Percentiles rank a stretch among this genome's conserved stretches.
Conservation (phyloP, 2,888 invertebrate genomes). For the Stramonita haemastoma region DNA sequence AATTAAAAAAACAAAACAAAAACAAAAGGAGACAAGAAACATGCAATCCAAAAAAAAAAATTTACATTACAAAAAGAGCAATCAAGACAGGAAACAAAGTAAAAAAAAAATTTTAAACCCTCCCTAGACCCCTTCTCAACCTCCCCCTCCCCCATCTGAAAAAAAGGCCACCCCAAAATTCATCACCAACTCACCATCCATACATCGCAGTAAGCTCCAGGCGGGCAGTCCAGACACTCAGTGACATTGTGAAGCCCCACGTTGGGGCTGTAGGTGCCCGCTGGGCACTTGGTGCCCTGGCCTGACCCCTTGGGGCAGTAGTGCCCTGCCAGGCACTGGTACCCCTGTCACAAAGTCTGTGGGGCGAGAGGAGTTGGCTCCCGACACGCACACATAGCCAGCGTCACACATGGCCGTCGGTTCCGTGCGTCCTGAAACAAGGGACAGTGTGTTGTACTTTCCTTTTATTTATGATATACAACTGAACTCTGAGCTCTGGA, state of each 20-base stretch:
- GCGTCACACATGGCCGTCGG: constrained; percentile 69
- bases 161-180: not conserved
- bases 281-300: constrained; percentile 70
- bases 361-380: constrained; percentile 66
- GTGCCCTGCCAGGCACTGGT: constrained; percentile 69
- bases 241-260: constrained; percentile 68
- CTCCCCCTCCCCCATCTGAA: not conserved
- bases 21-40: not conserved
- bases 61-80: too few species aligned
- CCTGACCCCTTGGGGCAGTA: constrained; percentile 72
- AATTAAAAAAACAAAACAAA: too few species aligned
- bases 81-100: too few species aligned
- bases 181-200: constrained; percentile 61
- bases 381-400: constrained; percentile 71
- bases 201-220: constrained; percentile 70
- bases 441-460: too few species aligned
- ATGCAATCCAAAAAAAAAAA: too few species aligned
- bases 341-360: constrained; percentile 70
- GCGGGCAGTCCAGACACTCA: constrained; percentile 68
- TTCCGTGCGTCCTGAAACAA: constrained; percentile 52
- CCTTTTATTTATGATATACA: too few species aligned
- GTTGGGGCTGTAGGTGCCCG: constrained; percentile 71
- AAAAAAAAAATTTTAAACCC: too few species aligned
- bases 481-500: too few species aligned
- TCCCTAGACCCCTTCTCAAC: not conserved